Evolutionary conservation across 2,797 vertebrate species (phyloP).

Genomic region (Helostoma temminkii): DNA sequence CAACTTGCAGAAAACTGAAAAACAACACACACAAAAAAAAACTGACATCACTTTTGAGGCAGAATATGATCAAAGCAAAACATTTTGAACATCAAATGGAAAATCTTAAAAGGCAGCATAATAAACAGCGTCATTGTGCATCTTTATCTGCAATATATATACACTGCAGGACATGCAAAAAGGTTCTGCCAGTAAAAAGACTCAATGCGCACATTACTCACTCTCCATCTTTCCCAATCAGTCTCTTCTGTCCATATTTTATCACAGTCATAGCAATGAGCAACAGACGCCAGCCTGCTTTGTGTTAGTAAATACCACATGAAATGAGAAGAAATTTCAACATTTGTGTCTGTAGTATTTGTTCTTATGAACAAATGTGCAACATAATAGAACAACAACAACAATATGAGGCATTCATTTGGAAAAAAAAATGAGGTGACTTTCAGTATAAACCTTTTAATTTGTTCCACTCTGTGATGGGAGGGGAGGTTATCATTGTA

Average conservation of each 20-base stretch:
- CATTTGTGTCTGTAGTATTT: too few species aligned
- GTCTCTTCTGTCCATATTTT: constrained; percentile 27
- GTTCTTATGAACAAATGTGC: too few species aligned
- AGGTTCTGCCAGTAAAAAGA: constrained; percentile 51
- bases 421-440: constrained; percentile 44
- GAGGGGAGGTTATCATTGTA: constrained; percentile 77
- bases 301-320: constrained; percentile 52
- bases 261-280: background rate
- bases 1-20: constrained; percentile 39
- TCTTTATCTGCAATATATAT: constrained; percentile 28
- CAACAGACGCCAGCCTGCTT: constrained; percentile 31
- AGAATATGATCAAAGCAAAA: constrained; percentile 61
- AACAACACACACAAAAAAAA: too few species aligned
- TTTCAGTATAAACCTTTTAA: constrained; percentile 73
- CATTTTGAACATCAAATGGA: constrained; percentile 67
- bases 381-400: constrained; percentile 20
- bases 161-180: constrained; percentile 46
- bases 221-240: constrained; percentile 41
- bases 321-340: constrained; percentile 36
- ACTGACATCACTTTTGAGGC: constrained; percentile 34
- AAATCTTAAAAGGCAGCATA: constrained; percentile 59
- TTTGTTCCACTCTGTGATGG: constrained; percentile 76
- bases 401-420: constrained; percentile 39
- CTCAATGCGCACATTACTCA: constrained; percentile 51
- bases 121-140: constrained; percentile 43